Percentiles rank a stretch among this genome's conserved stretches.
phyloP scores from a whole-genome alignment of 2,888 invertebrate genomes.

The Drosophila borealis region DNA sequence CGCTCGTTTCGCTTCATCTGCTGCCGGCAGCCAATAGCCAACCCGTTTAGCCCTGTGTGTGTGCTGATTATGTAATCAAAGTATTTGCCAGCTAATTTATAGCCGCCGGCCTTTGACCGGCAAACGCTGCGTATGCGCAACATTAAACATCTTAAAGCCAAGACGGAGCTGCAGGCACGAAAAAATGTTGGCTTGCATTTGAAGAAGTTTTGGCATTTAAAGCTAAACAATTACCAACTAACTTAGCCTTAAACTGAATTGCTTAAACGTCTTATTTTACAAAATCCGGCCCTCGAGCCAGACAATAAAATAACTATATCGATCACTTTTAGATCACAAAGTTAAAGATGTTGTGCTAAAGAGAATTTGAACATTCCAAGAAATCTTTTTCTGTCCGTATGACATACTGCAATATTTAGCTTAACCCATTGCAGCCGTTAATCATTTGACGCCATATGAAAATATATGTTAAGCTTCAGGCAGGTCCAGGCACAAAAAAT shows the following conservation, averaged over 20 bases:
- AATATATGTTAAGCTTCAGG: too few species aligned
- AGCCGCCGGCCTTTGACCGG: conserved; percentile 59
- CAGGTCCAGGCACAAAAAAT: too few species aligned
- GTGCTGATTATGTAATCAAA: conserved; percentile 79
- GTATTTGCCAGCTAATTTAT: conserved; percentile 81
- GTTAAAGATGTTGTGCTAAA: too few species aligned
- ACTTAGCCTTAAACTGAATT: neutral
- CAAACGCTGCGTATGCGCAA: conserved; percentile 54
- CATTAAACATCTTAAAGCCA: conserved; percentile 31
- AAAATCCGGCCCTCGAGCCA: too few species aligned
- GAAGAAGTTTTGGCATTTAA: neutral
- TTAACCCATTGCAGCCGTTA: conserved; percentile 29
- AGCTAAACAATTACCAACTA: neutral
- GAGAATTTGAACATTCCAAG: too few species aligned
- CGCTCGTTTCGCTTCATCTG: conserved; percentile 72
- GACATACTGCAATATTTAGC: conserved; percentile 33
- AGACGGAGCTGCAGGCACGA: neutral
- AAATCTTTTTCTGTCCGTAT: neutral
- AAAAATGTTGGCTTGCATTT: conserved; percentile 4
- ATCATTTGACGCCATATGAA: conserved; percentile 18
- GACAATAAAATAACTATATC: too few species aligned
- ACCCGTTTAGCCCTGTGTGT: conserved; percentile 14
- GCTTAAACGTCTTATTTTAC: too few species aligned
- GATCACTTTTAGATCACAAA: too few species aligned
- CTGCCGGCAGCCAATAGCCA: conserved; percentile 3